phyloP scores from a whole-genome alignment of 2,888 invertebrate species.

The Dryadula phaetusa region DNA sequence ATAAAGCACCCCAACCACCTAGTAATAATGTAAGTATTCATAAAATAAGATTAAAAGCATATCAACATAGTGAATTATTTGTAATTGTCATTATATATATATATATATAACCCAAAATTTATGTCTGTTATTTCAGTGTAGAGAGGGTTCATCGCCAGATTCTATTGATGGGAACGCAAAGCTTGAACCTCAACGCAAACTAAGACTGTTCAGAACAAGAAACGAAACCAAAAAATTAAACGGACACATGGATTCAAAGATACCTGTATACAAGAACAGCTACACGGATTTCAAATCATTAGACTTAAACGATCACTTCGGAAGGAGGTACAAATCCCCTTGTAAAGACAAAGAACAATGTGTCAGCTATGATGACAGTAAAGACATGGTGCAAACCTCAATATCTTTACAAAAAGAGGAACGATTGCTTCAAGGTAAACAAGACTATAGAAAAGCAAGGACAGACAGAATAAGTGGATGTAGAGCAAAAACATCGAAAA shows the following conservation, averaged over 20 bases:
- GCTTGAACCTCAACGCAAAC: conserved; percentile 81
- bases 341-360: conserved; percentile 77
- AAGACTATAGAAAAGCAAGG: conserved; percentile 78
- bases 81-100: not conserved
- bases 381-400: conserved; percentile 74
- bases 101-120: not conserved
- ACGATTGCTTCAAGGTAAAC: conserved; percentile 77
- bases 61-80: too few relatives aligned
- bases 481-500: conserved; percentile 77
- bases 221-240: conserved; percentile 87
- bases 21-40: conserved; percentile 65
- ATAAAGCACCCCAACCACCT: conserved; percentile 89
- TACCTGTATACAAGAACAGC: conserved; percentile 61
- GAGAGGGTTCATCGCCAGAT: conserved; percentile 85
- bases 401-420: conserved; percentile 77
- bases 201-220: conserved; percentile 89
- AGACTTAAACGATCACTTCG: conserved; percentile 69
- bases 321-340: conserved; percentile 75
- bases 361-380: conserved; percentile 71
- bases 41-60: too few relatives aligned
- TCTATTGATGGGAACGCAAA: conserved; percentile 82
- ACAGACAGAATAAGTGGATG: conserved; percentile 78
- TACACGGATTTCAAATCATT: conserved; percentile 73
- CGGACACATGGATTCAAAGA: conserved; percentile 64
- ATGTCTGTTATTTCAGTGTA: conserved; percentile 57